phyloP scores from a whole-genome alignment of 2,113 vertebrate genomes.

The Macquaria australasica region DNA sequence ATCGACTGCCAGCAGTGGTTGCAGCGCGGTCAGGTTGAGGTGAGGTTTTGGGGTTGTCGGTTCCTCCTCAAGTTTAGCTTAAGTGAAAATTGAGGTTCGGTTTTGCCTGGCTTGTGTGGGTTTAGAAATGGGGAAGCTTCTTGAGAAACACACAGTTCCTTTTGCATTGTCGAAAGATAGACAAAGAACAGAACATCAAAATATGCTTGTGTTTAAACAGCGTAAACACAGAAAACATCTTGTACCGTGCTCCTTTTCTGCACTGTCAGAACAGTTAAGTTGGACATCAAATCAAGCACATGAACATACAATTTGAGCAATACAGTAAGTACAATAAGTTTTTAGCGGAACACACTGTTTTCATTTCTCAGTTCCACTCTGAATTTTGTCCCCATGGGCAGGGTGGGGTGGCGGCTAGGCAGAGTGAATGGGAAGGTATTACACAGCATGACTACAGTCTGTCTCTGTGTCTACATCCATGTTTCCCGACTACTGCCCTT shows the following conservation, averaged over 20 bases:
- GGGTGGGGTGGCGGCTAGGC: constrained; percentile 46
- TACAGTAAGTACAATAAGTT: constrained; percentile 19
- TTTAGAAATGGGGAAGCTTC: constrained; percentile 42
- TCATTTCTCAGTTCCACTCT: constrained; percentile 54
- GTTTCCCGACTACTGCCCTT: constrained; percentile 49
- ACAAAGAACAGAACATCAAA: constrained; percentile 12
- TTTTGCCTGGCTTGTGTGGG: constrained; percentile 62
- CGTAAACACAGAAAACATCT: constrained; percentile 16
- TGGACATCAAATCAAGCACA: constrained; percentile 22
- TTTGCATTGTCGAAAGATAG: constrained; percentile 4
- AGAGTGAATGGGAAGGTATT: constrained; percentile 70
- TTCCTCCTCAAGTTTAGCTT: constrained; percentile 69
- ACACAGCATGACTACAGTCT: constrained; percentile 63
- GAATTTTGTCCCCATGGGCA: constrained; percentile 44
- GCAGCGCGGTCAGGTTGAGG: constrained; percentile 70
- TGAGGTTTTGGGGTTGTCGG: constrained; percentile 73
- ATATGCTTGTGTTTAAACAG: constrained; percentile 11
- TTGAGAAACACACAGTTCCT: constrained; percentile 26
- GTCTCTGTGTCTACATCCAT: constrained; percentile 58
- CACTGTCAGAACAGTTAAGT: constrained; percentile 22
- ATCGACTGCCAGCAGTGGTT: constrained; percentile 54
- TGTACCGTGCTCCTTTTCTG: constrained; percentile 7
- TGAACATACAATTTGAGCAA: constrained; percentile 35
- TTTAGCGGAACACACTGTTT: constrained; percentile 52
- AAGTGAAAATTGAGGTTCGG: constrained; percentile 77